Evolutionary conservation across 2,113 vertebrate genomes (phyloP).

Genomic region (Bubo scandiacus): DNA sequence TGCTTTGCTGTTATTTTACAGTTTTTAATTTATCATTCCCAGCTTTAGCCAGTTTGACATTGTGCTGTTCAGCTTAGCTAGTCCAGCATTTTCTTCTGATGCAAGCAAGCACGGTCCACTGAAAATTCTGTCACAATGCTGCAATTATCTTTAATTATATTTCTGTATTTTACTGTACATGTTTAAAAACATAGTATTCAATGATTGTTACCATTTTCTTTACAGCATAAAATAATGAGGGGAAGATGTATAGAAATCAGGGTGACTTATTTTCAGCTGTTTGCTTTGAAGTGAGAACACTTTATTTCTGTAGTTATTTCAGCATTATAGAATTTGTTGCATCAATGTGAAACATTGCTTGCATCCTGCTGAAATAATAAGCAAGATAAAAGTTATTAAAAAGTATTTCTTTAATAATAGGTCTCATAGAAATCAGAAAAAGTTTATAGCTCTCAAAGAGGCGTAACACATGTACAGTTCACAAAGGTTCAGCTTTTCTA

Average conservation of each 20-base stretch:
- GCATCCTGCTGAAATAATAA: background rate
- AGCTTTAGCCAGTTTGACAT: background rate
- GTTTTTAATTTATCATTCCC: background rate
- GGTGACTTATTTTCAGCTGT: background rate
- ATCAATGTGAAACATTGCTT: background rate
- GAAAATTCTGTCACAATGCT: background rate
- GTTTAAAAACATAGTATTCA: background rate
- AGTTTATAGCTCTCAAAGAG: background rate
- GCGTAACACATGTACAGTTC: background rate
- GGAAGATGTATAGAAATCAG: background rate
- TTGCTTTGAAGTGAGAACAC: background rate
- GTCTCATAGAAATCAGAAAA: background rate
- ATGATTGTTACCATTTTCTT: background rate
- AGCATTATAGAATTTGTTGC: background rate
- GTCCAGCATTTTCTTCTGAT: background rate
- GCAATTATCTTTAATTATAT: background rate
- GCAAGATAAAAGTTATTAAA: background rate
- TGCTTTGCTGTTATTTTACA: background rate
- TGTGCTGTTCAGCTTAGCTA: background rate
- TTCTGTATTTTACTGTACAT: background rate
- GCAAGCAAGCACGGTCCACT: background rate
- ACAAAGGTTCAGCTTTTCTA: background rate
- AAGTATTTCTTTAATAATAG: background rate
- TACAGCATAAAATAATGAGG: background rate
- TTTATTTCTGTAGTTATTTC: background rate